These are phyloP conservation scores for Tympanuchus pallidicinctus DNA, from an alignment of 2,113 vertebrate genomes.

Conservation along the genomic window DNA sequence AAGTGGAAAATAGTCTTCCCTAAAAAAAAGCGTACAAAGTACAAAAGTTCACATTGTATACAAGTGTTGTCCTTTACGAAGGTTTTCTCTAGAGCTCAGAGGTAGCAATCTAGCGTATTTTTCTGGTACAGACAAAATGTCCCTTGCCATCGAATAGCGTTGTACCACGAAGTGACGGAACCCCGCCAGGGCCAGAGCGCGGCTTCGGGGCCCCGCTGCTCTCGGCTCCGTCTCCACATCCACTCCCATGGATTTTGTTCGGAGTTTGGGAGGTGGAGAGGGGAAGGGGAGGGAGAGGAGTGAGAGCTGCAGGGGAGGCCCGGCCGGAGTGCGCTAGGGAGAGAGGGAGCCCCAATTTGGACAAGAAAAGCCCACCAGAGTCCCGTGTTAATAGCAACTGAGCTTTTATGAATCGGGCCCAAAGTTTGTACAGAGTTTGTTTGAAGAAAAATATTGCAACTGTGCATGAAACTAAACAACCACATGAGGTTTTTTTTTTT, in stretches of 20 bases:
- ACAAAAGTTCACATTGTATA: slow-evolving; percentile 28
- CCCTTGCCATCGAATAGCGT: not conserved
- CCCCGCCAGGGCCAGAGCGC: not conserved
- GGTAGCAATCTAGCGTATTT: slow-evolving; percentile 13
- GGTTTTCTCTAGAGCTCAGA: slow-evolving; percentile 32
- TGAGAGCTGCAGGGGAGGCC: not conserved
- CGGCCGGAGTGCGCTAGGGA: not conserved
- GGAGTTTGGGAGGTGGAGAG: not conserved
- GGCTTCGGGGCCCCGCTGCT: not conserved
- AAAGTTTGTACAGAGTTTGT: slow-evolving; percentile 83
- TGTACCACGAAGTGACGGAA: not conserved
- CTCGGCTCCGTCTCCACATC: not conserved
- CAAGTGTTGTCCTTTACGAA: not conserved
- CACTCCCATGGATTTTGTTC: not conserved
- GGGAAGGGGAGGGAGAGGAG: slow-evolving; percentile 17
- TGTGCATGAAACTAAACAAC: slow-evolving; percentile 85
- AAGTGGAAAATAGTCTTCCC: slow-evolving; percentile 27
- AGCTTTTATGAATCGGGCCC: slow-evolving; percentile 86
- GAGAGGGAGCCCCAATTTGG: slow-evolving; percentile 22
- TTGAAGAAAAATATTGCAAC: slow-evolving; percentile 80
- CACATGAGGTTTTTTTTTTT: slow-evolving; percentile 74
- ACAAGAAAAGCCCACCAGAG: slow-evolving; percentile 52
- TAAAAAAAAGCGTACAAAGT: not conserved
- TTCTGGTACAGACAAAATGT: not conserved
- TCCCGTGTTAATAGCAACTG: slow-evolving; percentile 84